phyloP scores from a whole-genome alignment of 2,888 invertebrate genomes.

The Tineola bisselliella region DNA sequence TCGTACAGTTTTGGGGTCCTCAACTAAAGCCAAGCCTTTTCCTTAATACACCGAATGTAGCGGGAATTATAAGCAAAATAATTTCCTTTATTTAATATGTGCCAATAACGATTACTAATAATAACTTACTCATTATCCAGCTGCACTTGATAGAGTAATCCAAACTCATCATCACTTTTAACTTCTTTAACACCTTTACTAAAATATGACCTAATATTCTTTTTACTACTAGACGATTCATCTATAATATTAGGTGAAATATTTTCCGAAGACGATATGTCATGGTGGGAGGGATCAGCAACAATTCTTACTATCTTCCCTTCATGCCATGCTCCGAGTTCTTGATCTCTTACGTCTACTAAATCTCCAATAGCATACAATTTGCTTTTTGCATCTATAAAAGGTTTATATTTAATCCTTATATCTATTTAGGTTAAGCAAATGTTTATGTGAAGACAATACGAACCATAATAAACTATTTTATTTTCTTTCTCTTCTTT shows the following conservation, averaged over 20 bases:
- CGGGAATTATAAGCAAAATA: too few relatives aligned
- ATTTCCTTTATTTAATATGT: too few relatives aligned
- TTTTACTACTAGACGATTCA: background rate
- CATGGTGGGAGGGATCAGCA: constrained; percentile 29
- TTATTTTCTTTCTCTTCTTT: constrained; percentile 24
- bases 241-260: constrained; percentile 1
- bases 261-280: background rate
- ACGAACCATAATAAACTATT: constrained; percentile 25
- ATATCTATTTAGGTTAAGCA: too few relatives aligned
- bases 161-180: constrained; percentile 26
- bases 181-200: constrained; percentile 17
- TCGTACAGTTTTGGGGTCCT: too few relatives aligned
- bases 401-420: background rate
- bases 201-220: background rate
- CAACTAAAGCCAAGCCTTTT: too few relatives aligned
- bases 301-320: constrained; percentile 69
- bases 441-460: background rate
- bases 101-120: too few relatives aligned
- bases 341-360: constrained; percentile 71
- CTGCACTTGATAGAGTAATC: constrained; percentile 54
- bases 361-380: constrained; percentile 71
- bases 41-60: too few relatives aligned
- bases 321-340: constrained; percentile 79
- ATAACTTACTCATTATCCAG: constrained; percentile 45
- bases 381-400: constrained; percentile 49